Conservation (phyloP, 1,140 invertebrate species). For the Bradysia coprophila region DNA sequence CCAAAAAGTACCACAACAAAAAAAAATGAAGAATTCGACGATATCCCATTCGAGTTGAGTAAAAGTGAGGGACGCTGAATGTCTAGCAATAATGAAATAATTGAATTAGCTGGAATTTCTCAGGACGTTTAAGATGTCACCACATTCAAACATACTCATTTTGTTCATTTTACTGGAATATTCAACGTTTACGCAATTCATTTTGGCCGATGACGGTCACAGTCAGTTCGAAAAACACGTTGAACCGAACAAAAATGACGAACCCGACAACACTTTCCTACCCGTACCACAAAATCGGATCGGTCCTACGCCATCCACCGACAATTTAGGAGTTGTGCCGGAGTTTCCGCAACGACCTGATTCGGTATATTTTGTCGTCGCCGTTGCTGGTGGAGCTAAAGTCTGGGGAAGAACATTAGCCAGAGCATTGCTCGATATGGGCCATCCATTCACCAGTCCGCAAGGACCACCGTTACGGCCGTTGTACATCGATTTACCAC, state of each 20-base stretch:
- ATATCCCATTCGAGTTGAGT: too few species aligned
- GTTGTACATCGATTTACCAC: slow-evolving; percentile 5
- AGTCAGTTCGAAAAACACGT: not conserved
- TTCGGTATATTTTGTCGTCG: slow-evolving; percentile 6
- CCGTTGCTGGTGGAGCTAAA: slow-evolving; percentile 5
- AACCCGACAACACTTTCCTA: not conserved
- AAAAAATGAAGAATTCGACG: too few species aligned
- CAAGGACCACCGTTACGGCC: slow-evolving; percentile 2
- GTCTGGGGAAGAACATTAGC: slow-evolving; percentile 4
- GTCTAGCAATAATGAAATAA: too few species aligned
- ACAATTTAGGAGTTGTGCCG: not conserved
- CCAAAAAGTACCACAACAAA: too few species aligned
- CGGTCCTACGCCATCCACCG: not conserved
- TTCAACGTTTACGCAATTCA: not conserved
- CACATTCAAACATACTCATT: not conserved
- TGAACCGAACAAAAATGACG: not conserved
- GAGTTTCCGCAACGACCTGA: not conserved
- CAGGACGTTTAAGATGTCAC: not conserved
- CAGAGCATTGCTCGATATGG: slow-evolving; percentile 3
- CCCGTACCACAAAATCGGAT: not conserved
- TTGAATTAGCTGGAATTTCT: too few species aligned
- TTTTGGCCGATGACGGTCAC: not conserved
- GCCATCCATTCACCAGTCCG: slow-evolving; percentile 2
- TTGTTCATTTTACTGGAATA: not conserved
- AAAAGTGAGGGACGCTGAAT: too few species aligned